phyloP scores from a whole-genome alignment of 2,113 vertebrate species.

The Regulus satrapa region DNA sequence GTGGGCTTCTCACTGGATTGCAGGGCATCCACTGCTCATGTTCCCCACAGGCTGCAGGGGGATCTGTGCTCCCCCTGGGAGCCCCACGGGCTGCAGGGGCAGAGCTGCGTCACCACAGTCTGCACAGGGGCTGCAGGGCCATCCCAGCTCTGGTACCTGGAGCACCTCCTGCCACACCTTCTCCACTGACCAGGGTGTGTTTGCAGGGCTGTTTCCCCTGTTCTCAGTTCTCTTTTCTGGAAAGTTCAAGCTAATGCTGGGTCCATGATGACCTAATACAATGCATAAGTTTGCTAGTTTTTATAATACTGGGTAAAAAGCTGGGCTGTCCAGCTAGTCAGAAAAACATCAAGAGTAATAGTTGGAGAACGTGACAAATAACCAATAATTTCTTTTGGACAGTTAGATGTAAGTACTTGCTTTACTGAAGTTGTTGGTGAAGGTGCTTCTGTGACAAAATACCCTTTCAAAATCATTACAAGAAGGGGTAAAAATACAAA shows the following conservation, averaged over 20 bases:
- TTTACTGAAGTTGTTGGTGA: neutral
- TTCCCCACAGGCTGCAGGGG: rapidly evolving
- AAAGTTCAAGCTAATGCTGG: neutral
- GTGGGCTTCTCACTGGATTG: neutral
- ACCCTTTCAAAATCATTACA: neutral
- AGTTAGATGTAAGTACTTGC: neutral
- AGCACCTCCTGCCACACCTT: neutral
- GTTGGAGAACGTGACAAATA: neutral
- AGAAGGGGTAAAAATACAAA: neutral
- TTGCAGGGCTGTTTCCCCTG: neutral
- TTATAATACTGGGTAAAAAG: neutral
- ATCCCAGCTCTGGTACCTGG: rapidly evolving
- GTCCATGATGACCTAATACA: neutral
- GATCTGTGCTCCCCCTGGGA: neutral
- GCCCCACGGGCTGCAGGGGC: neutral
- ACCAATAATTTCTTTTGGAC: neutral
- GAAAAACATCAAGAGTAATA: neutral
- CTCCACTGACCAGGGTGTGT: neutral
- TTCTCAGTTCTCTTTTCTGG: neutral
- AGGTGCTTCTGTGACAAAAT: neutral
- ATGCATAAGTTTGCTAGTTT: neutral
- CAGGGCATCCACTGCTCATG: neutral
- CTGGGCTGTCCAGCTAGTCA: neutral
- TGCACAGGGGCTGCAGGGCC: neutral
- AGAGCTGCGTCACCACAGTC: neutral